Percentiles rank a stretch among this genome's conserved stretches.
Conservation (phyloP, 1,140 invertebrate genomes). For the Drosophila nigrodunni region DNA sequence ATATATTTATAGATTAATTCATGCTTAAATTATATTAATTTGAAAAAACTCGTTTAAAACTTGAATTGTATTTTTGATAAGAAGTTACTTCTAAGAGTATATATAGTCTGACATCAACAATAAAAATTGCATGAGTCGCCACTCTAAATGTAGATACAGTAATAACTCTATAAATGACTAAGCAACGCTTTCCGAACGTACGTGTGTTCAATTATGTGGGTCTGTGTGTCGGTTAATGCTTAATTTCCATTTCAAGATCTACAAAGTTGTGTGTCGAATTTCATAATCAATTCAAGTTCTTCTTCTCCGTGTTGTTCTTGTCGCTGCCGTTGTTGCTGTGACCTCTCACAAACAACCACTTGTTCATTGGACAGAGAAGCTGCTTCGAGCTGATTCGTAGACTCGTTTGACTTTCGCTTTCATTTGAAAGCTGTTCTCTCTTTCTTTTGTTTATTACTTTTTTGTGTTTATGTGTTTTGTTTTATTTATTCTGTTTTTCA, state of each 20-base stretch:
- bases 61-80: constrained; percentile 19
- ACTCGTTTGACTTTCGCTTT: constrained; percentile 62
- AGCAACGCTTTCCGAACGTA: not conserved
- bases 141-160: constrained; percentile 23
- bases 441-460: constrained; percentile 34
- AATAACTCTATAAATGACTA: constrained; percentile 4
- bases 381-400: constrained; percentile 1
- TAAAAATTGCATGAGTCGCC: constrained; percentile 13
- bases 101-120: constrained; percentile 41
- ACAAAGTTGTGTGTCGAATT: constrained; percentile 39
- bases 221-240: constrained; percentile 5
- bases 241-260: constrained; percentile 37
- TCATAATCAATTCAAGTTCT: constrained; percentile 43
- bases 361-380: constrained; percentile 37
- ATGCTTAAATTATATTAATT: not conserved
- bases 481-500: constrained; percentile 6
- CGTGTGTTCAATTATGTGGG: constrained; percentile 4
- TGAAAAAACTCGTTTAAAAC: constrained; percentile 1
- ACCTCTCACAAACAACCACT: constrained; percentile 62
- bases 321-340: constrained; percentile 24
- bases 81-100: constrained; percentile 1
- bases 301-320: not conserved
- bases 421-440: constrained; percentile 62
- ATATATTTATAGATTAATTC: not conserved
- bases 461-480: constrained; percentile 12